A percentile compares a stretch with the other conserved stretches of the same genome.
Evolutionary conservation across 2,888 invertebrate genomes (phyloP).

Genomic region (Antheraea assamensis): DNA sequence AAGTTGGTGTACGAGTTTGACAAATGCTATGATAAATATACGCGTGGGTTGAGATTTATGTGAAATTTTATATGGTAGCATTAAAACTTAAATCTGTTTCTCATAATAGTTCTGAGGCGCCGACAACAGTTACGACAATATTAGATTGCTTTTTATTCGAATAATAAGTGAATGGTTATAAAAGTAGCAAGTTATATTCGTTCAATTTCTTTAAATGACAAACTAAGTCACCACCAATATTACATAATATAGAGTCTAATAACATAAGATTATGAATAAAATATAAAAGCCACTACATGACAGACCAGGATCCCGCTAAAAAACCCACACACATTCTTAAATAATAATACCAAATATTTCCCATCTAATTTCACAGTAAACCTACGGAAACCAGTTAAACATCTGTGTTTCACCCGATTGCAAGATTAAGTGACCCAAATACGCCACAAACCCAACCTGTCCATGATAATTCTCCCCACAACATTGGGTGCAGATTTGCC

Average conservation of each 20-base stretch:
- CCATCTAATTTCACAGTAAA: neutral
- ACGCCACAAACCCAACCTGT: constrained; percentile 25
- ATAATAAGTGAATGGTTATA: neutral
- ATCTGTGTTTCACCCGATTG: neutral
- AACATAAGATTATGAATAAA: no score
- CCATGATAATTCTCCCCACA: constrained; percentile 37
- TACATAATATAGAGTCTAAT: no score
- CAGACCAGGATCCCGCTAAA: no score
- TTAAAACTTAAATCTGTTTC: neutral
- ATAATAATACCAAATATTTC: neutral
- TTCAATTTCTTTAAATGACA: neutral
- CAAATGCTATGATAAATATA: constrained; percentile 4
- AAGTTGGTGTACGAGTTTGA: constrained; percentile 11
- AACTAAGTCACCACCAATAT: neutral
- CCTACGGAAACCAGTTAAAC: neutral
- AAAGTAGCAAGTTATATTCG: neutral
- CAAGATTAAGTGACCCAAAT: neutral
- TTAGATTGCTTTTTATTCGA: neutral
- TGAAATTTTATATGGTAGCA: constrained; percentile 9
- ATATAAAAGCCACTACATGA: no score
- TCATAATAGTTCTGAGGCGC: neutral
- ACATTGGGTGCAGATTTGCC: constrained; percentile 45
- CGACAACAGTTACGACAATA: neutral
- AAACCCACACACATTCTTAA: neutral
- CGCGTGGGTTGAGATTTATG: constrained; percentile 1